Evolutionary conservation across 2,888 invertebrate species (phyloP).

Genomic region (Epistrophella euchroma): DNA sequence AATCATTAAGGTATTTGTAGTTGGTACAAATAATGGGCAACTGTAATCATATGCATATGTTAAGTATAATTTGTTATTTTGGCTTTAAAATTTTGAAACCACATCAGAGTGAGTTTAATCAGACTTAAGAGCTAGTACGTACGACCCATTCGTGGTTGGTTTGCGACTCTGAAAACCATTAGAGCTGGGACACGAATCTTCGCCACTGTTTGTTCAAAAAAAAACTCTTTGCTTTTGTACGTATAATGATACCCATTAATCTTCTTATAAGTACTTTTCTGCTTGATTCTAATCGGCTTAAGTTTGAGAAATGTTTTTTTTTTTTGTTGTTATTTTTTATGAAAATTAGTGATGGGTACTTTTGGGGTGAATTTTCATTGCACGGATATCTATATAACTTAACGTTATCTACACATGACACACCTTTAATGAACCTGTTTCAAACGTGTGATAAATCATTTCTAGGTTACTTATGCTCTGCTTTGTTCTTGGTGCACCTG

Average conservation of each 20-base stretch:
- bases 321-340: neutral
- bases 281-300: conserved; percentile 15
- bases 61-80: too few species aligned
- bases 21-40: too few species aligned
- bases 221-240: neutral
- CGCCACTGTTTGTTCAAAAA: neutral
- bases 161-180: too few species aligned
- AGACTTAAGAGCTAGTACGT: too few species aligned
- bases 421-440: conserved; percentile 22
- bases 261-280: conserved; percentile 17
- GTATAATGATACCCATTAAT: conserved; percentile 27
- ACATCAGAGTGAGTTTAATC: too few species aligned
- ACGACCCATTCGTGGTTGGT: too few species aligned
- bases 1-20: too few species aligned
- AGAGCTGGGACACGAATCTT: too few species aligned
- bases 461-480: conserved; percentile 9
- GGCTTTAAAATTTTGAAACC: too few species aligned
- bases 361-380: conserved; percentile 3
- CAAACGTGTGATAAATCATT: conserved; percentile 48
- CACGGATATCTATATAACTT: neutral
- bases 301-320: neutral
- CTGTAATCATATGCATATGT: too few species aligned
- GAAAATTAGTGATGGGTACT: conserved; percentile 30
- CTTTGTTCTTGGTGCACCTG: conserved; percentile 18
- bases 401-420: neutral